A percentile compares a stretch with the other conserved stretches of the same genome.
Conservation (phyloP, 2,113 vertebrate species). For the Poicephalus gulielmi region DNA sequence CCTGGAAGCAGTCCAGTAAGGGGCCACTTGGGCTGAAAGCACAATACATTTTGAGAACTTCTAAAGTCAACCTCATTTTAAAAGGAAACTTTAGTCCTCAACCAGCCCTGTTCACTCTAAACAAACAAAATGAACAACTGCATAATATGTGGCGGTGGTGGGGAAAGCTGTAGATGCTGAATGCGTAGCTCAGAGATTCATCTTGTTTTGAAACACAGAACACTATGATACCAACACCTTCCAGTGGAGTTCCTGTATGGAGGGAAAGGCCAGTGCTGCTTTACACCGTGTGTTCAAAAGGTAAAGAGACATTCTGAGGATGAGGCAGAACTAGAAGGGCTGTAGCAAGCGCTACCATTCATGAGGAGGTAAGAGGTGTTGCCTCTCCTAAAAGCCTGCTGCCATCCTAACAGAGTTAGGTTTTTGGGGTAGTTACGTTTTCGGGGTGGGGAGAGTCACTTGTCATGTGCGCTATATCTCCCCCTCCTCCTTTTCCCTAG, state of each 20-base stretch:
- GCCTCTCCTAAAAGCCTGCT: not conserved
- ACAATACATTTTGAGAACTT: not conserved
- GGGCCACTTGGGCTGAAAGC: not conserved
- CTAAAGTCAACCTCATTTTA: not conserved
- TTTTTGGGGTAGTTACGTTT: not conserved
- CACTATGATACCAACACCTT: accelerated
- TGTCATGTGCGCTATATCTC: not conserved
- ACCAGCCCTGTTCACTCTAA: not conserved
- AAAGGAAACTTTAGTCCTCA: not conserved
- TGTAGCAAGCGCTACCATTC: not conserved
- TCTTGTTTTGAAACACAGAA: not conserved
- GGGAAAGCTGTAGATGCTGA: not conserved
- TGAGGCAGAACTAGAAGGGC: not conserved
- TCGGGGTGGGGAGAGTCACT: accelerated
- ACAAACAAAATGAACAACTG: not conserved
- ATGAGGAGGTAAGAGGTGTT: not conserved
- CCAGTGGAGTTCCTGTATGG: too few species aligned
- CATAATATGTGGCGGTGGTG: accelerated
- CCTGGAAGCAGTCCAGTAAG: not conserved
- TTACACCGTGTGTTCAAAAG: not conserved
- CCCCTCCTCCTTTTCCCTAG: not conserved
- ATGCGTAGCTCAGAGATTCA: not conserved
- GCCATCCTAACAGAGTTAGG: accelerated
- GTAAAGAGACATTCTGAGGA: not conserved
- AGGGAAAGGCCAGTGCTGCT: not conserved